A percentile compares a stretch with the other conserved stretches of the same genome.
These are phyloP conservation scores for Drosophila borealis DNA, from an alignment of 2,888 invertebrate species.

Conservation along the genomic window DNA sequence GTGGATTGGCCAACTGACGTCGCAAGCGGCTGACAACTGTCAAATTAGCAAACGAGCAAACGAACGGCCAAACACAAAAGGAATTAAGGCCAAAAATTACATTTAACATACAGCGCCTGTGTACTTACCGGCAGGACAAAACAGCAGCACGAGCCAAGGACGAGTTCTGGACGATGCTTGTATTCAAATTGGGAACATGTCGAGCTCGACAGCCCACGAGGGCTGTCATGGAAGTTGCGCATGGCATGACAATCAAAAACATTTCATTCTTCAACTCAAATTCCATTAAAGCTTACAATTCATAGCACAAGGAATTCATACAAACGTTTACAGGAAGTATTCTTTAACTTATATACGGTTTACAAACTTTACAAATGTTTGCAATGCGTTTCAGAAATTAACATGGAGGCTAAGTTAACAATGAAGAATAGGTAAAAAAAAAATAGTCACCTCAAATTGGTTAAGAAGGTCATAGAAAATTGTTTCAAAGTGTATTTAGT, in stretches of 20 bases:
- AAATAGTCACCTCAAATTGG: too few relatives aligned
- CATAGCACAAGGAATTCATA: too few relatives aligned
- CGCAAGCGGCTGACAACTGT: slow-evolving; percentile 72
- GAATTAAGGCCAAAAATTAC: slow-evolving; percentile 70
- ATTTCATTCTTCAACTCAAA: too few relatives aligned
- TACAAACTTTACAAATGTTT: too few relatives aligned
- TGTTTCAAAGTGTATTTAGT: too few relatives aligned
- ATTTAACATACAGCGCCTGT: slow-evolving; percentile 52
- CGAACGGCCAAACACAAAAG: slow-evolving; percentile 63
- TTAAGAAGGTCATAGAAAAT: too few relatives aligned
- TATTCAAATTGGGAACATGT: slow-evolving; percentile 52
- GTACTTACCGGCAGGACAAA: slow-evolving; percentile 32
- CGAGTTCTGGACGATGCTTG: slow-evolving; percentile 35
- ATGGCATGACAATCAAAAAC: neutral
- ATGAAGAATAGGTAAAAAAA: too few relatives aligned
- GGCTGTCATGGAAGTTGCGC: slow-evolving; percentile 18
- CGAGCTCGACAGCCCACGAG: slow-evolving; percentile 26
- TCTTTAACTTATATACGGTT: too few relatives aligned
- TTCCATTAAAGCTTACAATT: too few relatives aligned
- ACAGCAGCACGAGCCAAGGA: slow-evolving; percentile 66
- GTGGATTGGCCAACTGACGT: slow-evolving; percentile 63
- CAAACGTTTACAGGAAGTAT: too few relatives aligned
- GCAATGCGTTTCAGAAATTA: too few relatives aligned
- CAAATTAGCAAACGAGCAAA: slow-evolving; percentile 73
- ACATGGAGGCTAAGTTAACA: too few relatives aligned